A percentile compares a stretch with the other conserved stretches of the same genome.
phyloP scores from a whole-genome alignment of 2,113 vertebrate genomes.

The Todiramphus saurophagus region DNA sequence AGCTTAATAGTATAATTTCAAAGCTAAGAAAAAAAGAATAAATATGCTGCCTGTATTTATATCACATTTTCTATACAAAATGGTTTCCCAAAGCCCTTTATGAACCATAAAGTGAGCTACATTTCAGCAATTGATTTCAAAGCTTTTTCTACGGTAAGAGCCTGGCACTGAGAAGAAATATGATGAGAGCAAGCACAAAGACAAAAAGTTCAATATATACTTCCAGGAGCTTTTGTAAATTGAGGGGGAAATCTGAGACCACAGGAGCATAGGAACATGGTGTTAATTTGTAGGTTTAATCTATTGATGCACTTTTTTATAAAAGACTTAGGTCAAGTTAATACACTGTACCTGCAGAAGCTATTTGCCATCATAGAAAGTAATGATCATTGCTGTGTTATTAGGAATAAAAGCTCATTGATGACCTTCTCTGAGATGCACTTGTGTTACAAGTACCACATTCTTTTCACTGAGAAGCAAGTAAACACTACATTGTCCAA shows the following conservation, averaged over 20 bases:
- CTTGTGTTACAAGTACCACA: neutral
- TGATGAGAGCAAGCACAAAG: neutral
- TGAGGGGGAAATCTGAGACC: neutral
- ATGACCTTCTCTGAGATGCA: neutral
- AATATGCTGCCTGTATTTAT: conserved; percentile 33
- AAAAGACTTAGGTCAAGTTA: neutral
- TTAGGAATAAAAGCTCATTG: neutral
- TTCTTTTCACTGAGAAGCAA: neutral
- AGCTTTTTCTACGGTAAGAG: neutral
- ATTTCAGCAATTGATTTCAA: conserved; percentile 32
- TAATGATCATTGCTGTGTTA: neutral
- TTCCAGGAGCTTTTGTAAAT: neutral
- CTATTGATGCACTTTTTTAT: neutral
- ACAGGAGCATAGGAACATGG: neutral
- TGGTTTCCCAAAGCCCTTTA: conserved; percentile 30
- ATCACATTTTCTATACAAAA: conserved; percentile 13
- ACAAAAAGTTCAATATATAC: neutral
- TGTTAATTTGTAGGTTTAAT: conserved; percentile 14
- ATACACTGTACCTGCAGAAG: neutral
- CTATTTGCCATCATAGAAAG: neutral
- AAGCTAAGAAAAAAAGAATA: conserved; percentile 31
- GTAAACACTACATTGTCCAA: neutral
- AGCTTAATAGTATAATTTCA: conserved; percentile 30
- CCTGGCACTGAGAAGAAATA: neutral
- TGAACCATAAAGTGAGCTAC: conserved; percentile 38